phyloP scores from a whole-genome alignment of 2,888 invertebrate species.

The Aleiodes testaceus region DNA sequence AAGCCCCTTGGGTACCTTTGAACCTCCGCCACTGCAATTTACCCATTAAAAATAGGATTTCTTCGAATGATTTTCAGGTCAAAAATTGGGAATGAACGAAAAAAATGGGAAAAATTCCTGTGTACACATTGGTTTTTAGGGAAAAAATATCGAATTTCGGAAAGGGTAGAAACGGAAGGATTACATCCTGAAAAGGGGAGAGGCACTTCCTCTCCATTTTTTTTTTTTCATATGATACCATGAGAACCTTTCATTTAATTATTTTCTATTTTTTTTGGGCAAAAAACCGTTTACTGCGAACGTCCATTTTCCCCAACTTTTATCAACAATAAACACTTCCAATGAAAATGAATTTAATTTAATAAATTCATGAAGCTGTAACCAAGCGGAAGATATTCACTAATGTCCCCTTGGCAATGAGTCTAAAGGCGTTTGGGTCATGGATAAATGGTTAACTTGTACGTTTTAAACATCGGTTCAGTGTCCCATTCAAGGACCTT shows the following conservation, averaged over 20 bases:
- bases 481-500: slow-evolving; percentile 63
- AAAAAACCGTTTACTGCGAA: too few relatives aligned
- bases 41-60: slow-evolving; percentile 26
- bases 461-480: slow-evolving; percentile 54
- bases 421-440: slow-evolving; percentile 28
- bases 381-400: slow-evolving; percentile 38
- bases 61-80: slow-evolving; percentile 40
- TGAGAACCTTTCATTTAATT: too few relatives aligned
- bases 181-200: slow-evolving; percentile 25
- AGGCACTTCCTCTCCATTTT: slow-evolving; percentile 10
- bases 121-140: slow-evolving; percentile 18
- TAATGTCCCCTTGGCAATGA: slow-evolving; percentile 6
- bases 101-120: background rate
- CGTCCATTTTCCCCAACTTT: too few relatives aligned
- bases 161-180: slow-evolving; percentile 31
- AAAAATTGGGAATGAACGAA: slow-evolving; percentile 7
- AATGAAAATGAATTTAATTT: slow-evolving; percentile 23
- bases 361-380: slow-evolving; percentile 35
- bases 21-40: slow-evolving; percentile 22
- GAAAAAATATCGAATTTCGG: slow-evolving; percentile 50
- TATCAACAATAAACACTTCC: background rate
- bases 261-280: background rate
- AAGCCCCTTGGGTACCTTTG: slow-evolving; percentile 15
- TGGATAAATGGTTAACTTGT: slow-evolving; percentile 28
- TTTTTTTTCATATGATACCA: background rate